These are phyloP conservation scores for Pteromalus puparum DNA, from an alignment of 1,140 invertebrate genomes.

Conservation along the genomic window DNA sequence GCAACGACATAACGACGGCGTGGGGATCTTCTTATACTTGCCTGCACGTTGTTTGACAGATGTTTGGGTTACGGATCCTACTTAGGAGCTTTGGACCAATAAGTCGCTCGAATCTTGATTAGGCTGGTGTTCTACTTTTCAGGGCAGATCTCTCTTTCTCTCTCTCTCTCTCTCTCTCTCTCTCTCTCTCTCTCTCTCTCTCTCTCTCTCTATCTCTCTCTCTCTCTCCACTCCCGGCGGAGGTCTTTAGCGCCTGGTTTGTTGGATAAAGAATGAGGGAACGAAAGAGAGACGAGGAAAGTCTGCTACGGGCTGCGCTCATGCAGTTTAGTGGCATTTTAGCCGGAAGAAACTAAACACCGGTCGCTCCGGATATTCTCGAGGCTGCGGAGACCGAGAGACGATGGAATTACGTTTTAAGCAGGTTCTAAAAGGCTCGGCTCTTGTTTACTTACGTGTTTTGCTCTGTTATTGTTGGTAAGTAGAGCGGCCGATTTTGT, in stretches of 20 bases:
- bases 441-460: constrained; percentile 38
- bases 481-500: constrained; percentile 18
- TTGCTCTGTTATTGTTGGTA: constrained; percentile 29
- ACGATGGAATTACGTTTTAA: constrained; percentile 45
- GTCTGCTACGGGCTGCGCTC: not conserved
- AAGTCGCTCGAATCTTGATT: constrained; percentile 51
- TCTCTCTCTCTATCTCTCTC: too few relatives aligned
- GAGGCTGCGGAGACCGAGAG: constrained; percentile 2
- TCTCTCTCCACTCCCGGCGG: not conserved
- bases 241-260: not conserved
- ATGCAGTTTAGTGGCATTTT: constrained; percentile 42
- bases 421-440: constrained; percentile 35
- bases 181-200: too few relatives aligned
- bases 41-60: constrained; percentile 40
- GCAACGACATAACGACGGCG: not conserved
- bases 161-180: too few relatives aligned
- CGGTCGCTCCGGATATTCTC: constrained; percentile 31
- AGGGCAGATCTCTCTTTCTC: not conserved
- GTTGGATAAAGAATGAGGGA: not conserved
- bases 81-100: constrained; percentile 46
- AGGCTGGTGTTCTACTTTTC: constrained; percentile 50
- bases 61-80: constrained; percentile 49
- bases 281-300: constrained; percentile 5
- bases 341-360: constrained; percentile 48
- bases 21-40: constrained; percentile 12